Evolutionary conservation across 2,113 vertebrate genomes (phyloP).

Genomic region (Verasper variegatus): DNA sequence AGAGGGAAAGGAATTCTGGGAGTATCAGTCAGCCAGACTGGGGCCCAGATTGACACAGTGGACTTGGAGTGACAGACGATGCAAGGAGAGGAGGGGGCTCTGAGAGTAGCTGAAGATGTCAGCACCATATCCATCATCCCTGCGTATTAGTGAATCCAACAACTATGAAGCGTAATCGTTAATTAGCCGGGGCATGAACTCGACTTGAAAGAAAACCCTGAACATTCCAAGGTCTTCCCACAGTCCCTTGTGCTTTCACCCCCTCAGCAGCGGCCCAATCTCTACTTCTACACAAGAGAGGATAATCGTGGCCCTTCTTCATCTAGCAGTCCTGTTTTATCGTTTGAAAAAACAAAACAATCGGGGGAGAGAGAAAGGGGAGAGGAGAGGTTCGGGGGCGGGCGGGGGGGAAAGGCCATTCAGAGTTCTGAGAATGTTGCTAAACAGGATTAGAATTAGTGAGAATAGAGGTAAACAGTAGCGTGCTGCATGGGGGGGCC

Average conservation of each 20-base stretch:
- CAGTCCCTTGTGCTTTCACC: conserved; percentile 50
- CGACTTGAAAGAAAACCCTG: conserved; percentile 59
- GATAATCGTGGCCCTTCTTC: conserved; percentile 67
- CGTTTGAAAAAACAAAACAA: conserved; percentile 71
- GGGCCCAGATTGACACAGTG: conserved; percentile 65
- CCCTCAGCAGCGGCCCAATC: conserved; percentile 35
- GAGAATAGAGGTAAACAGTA: conserved; percentile 80
- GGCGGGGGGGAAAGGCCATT: conserved; percentile 63
- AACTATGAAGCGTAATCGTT: conserved; percentile 74
- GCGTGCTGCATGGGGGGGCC: conserved; percentile 72
- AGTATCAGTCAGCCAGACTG: conserved; percentile 60
- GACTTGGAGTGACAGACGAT: conserved; percentile 59
- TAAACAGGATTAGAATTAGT: conserved; percentile 84
- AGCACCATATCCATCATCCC: conserved; percentile 75
- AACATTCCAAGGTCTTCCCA: conserved; percentile 72
- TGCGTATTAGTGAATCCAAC: conserved; percentile 67
- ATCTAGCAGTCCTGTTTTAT: conserved; percentile 51
- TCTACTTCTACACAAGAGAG: conserved; percentile 51
- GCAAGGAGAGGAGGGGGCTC: conserved; percentile 23
- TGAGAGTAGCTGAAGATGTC: conserved; percentile 64
- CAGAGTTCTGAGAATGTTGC: conserved; percentile 77
- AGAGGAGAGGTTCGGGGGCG: conserved; percentile 29
- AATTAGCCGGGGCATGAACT: conserved; percentile 79
- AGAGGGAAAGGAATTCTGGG: conserved; percentile 61
- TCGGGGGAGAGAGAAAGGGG: conserved; percentile 5